phyloP scores from a whole-genome alignment of 2,113 vertebrate genomes.

The Raja brachyura region DNA sequence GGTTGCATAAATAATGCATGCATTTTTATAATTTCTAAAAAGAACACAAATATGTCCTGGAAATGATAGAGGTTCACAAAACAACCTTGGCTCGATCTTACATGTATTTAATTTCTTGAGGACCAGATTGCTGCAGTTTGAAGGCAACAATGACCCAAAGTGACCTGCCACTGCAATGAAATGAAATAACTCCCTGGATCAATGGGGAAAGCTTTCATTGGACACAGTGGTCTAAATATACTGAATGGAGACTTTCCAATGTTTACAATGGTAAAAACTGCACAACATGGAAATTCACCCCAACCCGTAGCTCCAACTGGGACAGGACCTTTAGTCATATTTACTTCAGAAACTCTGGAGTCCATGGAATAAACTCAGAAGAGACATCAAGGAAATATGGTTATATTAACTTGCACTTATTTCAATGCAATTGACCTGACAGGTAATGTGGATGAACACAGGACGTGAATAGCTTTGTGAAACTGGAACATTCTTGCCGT shows the following conservation, averaged over 20 bases:
- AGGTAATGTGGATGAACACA: too few species aligned
- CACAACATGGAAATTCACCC: too few species aligned
- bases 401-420: too few species aligned
- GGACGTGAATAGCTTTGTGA: too few species aligned
- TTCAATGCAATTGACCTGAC: too few species aligned
- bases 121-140: not conserved
- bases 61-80: not conserved
- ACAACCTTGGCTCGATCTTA: not conserved
- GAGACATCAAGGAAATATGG: too few species aligned
- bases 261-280: not conserved
- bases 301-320: too few species aligned
- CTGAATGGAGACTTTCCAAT: not conserved
- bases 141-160: not conserved
- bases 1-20: not conserved
- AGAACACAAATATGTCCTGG: not conserved
- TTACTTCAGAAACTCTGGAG: too few species aligned
- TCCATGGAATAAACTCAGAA: too few species aligned
- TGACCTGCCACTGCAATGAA: not conserved
- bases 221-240: not conserved
- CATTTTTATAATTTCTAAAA: not conserved
- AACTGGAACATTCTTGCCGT: too few species aligned
- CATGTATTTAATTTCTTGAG: not conserved
- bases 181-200: not conserved
- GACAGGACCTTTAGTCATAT: too few species aligned
- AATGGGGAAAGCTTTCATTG: not conserved